phyloP scores from a whole-genome alignment of 2,113 vertebrate species.

The Mus pahari region DNA sequence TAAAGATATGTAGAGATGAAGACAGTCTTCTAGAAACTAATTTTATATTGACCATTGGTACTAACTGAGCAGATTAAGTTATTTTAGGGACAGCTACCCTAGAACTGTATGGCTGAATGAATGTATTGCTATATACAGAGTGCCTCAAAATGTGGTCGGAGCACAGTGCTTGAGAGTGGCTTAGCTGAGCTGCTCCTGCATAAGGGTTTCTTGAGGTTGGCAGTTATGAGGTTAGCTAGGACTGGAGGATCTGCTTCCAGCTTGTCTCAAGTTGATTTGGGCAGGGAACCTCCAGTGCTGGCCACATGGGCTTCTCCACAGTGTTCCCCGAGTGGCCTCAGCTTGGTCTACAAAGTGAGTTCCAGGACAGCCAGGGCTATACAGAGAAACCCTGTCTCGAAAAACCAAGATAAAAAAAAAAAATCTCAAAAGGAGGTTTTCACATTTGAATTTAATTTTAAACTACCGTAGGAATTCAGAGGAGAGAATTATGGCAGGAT shows the following conservation, averaged over 20 bases:
- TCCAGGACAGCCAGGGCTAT: too few species aligned
- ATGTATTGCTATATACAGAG: background rate
- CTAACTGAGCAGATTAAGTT: background rate
- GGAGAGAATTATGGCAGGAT: background rate
- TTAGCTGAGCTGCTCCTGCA: background rate
- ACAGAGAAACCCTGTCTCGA: too few species aligned
- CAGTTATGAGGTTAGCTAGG: background rate
- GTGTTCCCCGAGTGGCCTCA: background rate
- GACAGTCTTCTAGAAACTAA: background rate
- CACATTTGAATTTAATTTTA: constrained; percentile 34
- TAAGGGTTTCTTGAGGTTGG: background rate
- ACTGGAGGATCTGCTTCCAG: background rate
- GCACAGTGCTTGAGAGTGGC: background rate
- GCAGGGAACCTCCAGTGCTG: background rate
- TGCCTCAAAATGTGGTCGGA: background rate
- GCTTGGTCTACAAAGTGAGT: too few species aligned
- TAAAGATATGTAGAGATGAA: constrained; percentile 6
- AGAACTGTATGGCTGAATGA: background rate
- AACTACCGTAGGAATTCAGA: background rate
- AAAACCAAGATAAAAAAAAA: too few species aligned
- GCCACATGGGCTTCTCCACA: background rate
- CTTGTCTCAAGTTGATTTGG: background rate
- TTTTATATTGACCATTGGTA: background rate
- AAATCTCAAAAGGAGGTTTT: background rate
- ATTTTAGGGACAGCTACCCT: background rate